Conservation (phyloP, 2,797 vertebrate species). For the Petrocephalus schoutedeni region DNA sequence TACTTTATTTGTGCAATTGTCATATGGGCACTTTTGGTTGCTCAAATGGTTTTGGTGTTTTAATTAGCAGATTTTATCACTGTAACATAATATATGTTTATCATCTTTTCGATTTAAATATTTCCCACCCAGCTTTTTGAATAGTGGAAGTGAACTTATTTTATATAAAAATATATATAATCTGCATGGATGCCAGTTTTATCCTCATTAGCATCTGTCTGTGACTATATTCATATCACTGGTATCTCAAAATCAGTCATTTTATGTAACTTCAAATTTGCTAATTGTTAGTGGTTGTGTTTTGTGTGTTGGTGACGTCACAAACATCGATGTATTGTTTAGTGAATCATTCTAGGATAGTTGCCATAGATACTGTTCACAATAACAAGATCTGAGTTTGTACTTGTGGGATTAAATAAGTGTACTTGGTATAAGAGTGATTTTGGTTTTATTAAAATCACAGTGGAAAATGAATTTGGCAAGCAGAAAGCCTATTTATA, state of each 20-base stretch:
- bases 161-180: slow-evolving; percentile 25
- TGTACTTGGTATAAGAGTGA: slow-evolving; percentile 30
- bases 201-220: slow-evolving; percentile 15
- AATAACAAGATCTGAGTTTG: slow-evolving; percentile 28
- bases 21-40: slow-evolving; percentile 18
- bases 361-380: slow-evolving; percentile 39
- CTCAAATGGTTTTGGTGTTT: slow-evolving; percentile 6
- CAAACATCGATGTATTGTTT: slow-evolving; percentile 30
- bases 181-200: slow-evolving; percentile 27
- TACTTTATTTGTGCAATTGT: slow-evolving; percentile 16
- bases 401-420: slow-evolving; percentile 34
- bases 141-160: slow-evolving; percentile 24
- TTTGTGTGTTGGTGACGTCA: slow-evolving; percentile 21
- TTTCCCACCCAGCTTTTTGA: slow-evolving; percentile 24
- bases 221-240: slow-evolving; percentile 19
- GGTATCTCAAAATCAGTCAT: slow-evolving; percentile 8
- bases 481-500: neutral
- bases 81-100: slow-evolving; percentile 18
- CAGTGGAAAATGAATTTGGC: slow-evolving; percentile 4
- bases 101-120: slow-evolving; percentile 18
- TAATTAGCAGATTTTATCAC: slow-evolving; percentile 20
- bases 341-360: slow-evolving; percentile 25
- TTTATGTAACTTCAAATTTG: slow-evolving; percentile 23
- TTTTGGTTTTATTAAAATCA: slow-evolving; percentile 32
- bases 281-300: slow-evolving; percentile 34